These are phyloP conservation scores for Myotis findleyi DNA, from an alignment of 2,797 vertebrate genomes.

Conservation along the genomic window DNA sequence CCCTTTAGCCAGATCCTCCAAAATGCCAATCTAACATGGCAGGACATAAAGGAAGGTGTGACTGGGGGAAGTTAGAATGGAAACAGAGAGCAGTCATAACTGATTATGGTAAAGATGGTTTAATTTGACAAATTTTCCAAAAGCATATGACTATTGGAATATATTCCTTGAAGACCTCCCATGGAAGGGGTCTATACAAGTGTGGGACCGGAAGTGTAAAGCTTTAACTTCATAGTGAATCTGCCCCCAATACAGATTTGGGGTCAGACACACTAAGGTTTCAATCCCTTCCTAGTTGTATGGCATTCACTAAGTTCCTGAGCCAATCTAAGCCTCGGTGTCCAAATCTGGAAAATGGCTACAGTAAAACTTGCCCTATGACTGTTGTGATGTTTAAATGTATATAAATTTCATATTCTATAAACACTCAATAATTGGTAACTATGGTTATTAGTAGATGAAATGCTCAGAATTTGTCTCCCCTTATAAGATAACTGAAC, in stretches of 20 bases:
- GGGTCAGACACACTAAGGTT: not conserved
- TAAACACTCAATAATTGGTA: not conserved
- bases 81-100: not conserved
- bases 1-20: not conserved
- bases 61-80: not conserved
- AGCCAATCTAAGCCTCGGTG: not conserved
- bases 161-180: not conserved
- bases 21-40: not conserved
- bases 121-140: not conserved
- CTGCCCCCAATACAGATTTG: not conserved
- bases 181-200: not conserved
- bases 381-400: not conserved
- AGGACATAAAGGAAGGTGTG: not conserved
- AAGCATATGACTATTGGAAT: not conserved
- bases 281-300: not conserved
- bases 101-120: not conserved
- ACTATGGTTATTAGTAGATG: not conserved
- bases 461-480: slow-evolving; percentile 15
- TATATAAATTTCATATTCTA: not conserved
- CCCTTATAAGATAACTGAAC: not conserved
- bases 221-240: not conserved
- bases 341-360: not conserved
- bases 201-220: not conserved
- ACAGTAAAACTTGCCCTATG: not conserved
- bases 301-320: not conserved